Base-by-base conservation (phyloP, 2,113 vertebrate genomes). In the Pelvicachromis taeniatus region DNA sequence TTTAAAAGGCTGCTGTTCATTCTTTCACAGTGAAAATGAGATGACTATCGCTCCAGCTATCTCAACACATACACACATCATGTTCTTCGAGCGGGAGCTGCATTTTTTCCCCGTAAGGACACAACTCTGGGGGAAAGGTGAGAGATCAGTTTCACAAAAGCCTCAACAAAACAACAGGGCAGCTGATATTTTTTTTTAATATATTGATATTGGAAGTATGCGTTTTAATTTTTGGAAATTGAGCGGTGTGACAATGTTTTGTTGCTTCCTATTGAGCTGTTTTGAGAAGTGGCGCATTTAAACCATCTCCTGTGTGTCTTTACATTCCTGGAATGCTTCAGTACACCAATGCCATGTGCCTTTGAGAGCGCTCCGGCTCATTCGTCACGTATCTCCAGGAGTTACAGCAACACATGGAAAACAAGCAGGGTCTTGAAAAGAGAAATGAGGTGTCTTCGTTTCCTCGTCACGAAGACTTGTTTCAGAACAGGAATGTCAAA, bases 281-380 rank as follows among this genome's bases (percentile, higher is more conserved):
- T 75, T 61, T 26, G 10, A 78, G 82, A 73, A 59, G 52, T 53
- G 26, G 75, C 38, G 54, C 55, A 63, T 90, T 82, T 70, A 75
- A 63, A 54, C 21, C 3, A 40, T 80, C 82, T 85, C 23, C 40
- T 29, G 40, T 31, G 81, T 77, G 11, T 45, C 42, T 86, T 86
- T 77, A 85, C 89, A 89, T 95, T 95, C 94, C 90, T 92, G 86
- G 35, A 86, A 94, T 78, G 81, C 91, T 16, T 56, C 45, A 89
- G 82, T 75, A 59, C 29, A 80, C 68, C 31, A 87, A 88, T 92
- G 90, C 86, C 92, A 93, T 16, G 61, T 70, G 82, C 82, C 52
- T 52, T 82, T 86, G 88, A 90, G 87, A 92, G 86, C 85, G 21
- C 77, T 14, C 42, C 75, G 53, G 80, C 63, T 84, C 70, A 40